These are phyloP conservation scores for Leptura quadrifasciata DNA, from an alignment of 2,888 invertebrate species.

Conservation along the genomic window DNA sequence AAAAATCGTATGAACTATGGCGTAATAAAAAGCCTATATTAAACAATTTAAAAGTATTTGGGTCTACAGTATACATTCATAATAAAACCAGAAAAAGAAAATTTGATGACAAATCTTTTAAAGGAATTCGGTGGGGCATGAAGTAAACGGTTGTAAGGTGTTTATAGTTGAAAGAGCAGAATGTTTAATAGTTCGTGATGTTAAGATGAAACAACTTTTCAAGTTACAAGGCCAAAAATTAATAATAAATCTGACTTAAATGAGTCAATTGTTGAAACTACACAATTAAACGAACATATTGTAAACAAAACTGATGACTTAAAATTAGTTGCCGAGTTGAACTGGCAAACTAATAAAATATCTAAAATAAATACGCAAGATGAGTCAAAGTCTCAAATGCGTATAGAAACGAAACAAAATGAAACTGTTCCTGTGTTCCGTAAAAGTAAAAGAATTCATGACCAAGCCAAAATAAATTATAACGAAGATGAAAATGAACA, in stretches of 20 bases:
- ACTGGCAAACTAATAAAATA: neutral
- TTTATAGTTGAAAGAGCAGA: conserved; percentile 62
- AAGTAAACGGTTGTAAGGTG: conserved; percentile 66
- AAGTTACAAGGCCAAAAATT: conserved; percentile 9
- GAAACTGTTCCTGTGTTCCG: neutral
- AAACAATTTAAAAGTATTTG: conserved; percentile 65
- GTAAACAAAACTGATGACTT: neutral
- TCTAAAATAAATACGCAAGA: conserved; percentile 1
- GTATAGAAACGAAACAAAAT: neutral
- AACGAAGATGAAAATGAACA: conserved; percentile 31
- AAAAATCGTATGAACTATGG: conserved; percentile 70
- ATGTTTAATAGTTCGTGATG: conserved; percentile 64
- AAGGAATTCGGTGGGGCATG: conserved; percentile 44
- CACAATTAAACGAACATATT: neutral
- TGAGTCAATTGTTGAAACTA: neutral
- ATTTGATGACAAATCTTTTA: conserved; percentile 45
- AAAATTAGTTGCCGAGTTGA: neutral
- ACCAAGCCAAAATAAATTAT: conserved; percentile 31
- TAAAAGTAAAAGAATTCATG: neutral
- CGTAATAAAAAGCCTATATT: conserved; percentile 65
- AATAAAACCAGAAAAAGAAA: conserved; percentile 47
- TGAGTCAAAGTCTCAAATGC: neutral
- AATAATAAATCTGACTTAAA: neutral
- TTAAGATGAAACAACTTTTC: conserved; percentile 56
- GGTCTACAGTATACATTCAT: conserved; percentile 53